These are phyloP conservation scores for Thyatira batis DNA, from an alignment of 2,888 invertebrate species.

Conservation along the genomic window DNA sequence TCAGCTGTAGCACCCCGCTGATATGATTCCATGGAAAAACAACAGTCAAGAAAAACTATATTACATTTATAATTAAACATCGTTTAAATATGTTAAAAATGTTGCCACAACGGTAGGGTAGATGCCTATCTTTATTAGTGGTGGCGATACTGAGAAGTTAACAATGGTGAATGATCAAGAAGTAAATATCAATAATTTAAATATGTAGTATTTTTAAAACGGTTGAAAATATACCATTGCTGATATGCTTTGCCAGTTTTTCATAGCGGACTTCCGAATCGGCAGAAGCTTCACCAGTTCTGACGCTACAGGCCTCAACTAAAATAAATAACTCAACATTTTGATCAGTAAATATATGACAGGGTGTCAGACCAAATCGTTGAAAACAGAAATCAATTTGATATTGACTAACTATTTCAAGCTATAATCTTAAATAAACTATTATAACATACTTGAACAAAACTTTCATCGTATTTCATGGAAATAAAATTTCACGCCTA, in stretches of 20 bases:
- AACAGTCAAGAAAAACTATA: neutral
- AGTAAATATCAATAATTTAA: no score
- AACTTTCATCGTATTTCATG: conserved; percentile 61
- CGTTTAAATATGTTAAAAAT: neutral
- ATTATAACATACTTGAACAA: conserved; percentile 24
- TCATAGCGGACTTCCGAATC: no score
- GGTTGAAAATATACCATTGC: no score
- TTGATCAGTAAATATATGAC: no score
- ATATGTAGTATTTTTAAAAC: no score
- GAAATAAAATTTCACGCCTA: conserved; percentile 74
- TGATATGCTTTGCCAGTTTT: no score
- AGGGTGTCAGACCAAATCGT: no score
- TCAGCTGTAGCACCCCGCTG: neutral
- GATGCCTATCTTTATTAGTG: neutral
- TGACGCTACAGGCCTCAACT: no score
- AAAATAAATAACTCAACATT: no score
- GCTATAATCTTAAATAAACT: conserved; percentile 27
- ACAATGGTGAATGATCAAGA: neutral
- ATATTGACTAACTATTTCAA: neutral
- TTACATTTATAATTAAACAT: neutral
- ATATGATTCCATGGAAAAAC: neutral
- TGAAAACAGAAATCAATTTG: no score
- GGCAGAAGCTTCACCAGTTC: no score
- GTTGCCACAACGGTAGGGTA: neutral
- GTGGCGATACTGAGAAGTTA: neutral